A percentile compares a stretch with the other conserved stretches of the same genome.
phyloP scores from a whole-genome alignment of 2,888 invertebrate genomes.

The Teleogryllus oceanicus region DNA sequence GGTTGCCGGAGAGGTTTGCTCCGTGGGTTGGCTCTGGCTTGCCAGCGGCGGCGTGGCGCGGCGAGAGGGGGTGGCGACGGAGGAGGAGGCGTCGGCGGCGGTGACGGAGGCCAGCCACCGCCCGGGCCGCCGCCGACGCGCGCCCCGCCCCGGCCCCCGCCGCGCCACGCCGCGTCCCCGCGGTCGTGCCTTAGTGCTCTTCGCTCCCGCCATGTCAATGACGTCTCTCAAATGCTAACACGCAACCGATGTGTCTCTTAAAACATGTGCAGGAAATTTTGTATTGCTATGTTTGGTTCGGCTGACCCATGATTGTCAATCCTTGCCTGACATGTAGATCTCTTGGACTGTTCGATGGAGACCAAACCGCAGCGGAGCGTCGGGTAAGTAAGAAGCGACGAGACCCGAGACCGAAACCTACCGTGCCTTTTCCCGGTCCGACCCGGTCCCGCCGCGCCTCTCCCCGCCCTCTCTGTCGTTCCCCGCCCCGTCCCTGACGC shows the following conservation, averaged over 20 bases:
- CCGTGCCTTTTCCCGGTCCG: too few relatives aligned
- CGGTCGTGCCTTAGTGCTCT: neutral
- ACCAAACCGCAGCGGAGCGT: neutral
- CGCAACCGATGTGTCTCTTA: neutral
- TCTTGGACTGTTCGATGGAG: neutral
- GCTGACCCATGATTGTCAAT: slow-evolving; percentile 18
- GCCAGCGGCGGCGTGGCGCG: neutral
- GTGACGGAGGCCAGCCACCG: neutral
- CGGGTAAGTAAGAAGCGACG: slow-evolving; percentile 3
- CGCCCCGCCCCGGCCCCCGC: neutral
- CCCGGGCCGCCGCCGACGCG: neutral
- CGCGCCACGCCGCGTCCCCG: neutral
- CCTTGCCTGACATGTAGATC: slow-evolving; percentile 18
- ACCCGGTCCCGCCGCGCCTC: neutral
- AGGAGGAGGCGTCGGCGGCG: neutral
- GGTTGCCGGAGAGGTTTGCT: too few relatives aligned
- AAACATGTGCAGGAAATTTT: neutral
- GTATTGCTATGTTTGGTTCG: slow-evolving; percentile 1
- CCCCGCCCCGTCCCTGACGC: neutral
- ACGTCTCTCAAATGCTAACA: slow-evolving; percentile 18
- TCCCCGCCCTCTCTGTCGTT: neutral
- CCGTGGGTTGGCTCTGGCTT: too few relatives aligned
- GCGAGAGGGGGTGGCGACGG: neutral
- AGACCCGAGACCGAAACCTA: neutral
- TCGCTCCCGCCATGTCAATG: slow-evolving; percentile 18